Evolutionary conservation across 1,140 invertebrate genomes (phyloP).

Genomic region (Stratiolaelaps scimitus): DNA sequence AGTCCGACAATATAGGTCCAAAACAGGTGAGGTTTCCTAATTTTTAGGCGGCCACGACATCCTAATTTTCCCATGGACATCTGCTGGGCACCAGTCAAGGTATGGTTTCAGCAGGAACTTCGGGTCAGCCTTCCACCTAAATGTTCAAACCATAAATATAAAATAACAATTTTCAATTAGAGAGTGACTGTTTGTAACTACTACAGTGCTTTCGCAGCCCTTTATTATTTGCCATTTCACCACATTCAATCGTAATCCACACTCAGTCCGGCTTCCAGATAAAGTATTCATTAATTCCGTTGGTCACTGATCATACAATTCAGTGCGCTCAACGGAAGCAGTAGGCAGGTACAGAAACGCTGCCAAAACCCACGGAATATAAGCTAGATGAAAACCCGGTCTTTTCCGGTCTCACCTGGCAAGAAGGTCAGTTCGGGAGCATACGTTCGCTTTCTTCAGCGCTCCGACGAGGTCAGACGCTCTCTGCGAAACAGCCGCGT

Average conservation of each 20-base stretch:
- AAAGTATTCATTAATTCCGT: no score
- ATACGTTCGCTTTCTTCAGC: constrained; percentile 1
- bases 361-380: no score
- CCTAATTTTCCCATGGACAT: constrained; percentile 4
- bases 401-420: constrained; percentile 6
- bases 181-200: no score
- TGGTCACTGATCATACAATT: no score
- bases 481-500: constrained; percentile 9
- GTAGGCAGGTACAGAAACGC: no score
- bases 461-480: neutral
- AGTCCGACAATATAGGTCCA: no score
- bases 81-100: neutral
- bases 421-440: neutral
- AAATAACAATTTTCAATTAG: no score
- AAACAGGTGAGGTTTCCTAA: no score
- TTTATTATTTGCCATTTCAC: neutral
- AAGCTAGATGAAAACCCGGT: no score
- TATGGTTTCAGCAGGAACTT: neutral
- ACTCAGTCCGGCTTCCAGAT: neutral
- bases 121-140: constrained; percentile 12
- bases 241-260: neutral
- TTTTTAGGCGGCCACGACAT: constrained; percentile 23
- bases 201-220: neutral
- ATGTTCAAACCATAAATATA: neutral
- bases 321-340: no score